Evolutionary conservation across 2,113 vertebrate genomes (phyloP), one percentile per base, ranked within the genome.

Genomic region (Scortum barcoo): DNA sequence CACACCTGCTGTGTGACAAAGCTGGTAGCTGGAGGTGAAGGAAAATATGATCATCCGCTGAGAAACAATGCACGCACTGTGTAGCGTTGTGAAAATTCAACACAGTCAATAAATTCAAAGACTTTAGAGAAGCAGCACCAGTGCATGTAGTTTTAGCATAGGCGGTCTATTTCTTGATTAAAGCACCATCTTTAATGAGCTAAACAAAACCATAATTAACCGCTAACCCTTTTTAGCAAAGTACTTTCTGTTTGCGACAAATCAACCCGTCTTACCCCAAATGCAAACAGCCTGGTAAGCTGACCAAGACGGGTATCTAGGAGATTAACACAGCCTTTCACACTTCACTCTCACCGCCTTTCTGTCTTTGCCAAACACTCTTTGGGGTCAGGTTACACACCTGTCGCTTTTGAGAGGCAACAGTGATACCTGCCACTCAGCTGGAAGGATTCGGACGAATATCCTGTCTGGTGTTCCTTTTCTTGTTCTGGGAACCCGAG

Each of bases 391-490:
- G 54, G 91, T 93, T 91, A 75, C 92, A 84, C 78, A 85, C 83
- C 89, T 88, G 79, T 63, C 30, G 46, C 81, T 70, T 83, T 28
- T 80, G 77, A 16, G 22, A 61, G 72, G 84, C 68, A 71, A 68
- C 72, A 60, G 28, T 86, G 87, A 90, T 87, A 90, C 86, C 66
- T 83, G 60, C 76, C 78, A 57, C 68, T 92, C 82, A 69, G 73
- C 66, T 82, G 83, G 87, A 85, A 90, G 90, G 81, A 92, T 83
- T 85, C 60, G 67, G 78, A 80, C 73, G 70, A 66, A 86, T 89
- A 81, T 93, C 87, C 92, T 89, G 78, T 72, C 72, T 74, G 76
- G 84, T 82, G 76, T 86, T 89, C 51, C 88, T 93, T 89, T 89
- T 89, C 82, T 88, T 91, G 81, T 90, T 78, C 67, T 68, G 80